A percentile compares a stretch with the other conserved stretches of the same genome.
phyloP scores from a whole-genome alignment of 2,113 vertebrate genomes.

The Sinocyclocheilus rhinocerous region DNA sequence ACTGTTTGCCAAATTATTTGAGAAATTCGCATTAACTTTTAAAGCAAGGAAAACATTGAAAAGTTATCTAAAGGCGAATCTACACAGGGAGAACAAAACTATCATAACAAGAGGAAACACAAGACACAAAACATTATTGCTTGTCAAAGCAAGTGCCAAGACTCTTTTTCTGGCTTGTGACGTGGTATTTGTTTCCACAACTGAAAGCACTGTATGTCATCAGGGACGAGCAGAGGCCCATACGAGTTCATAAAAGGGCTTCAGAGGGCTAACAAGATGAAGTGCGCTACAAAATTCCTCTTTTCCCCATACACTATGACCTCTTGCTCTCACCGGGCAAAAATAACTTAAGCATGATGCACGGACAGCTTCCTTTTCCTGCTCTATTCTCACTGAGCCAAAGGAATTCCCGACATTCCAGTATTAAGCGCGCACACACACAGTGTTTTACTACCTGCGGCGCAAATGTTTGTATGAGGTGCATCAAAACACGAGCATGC shows the following conservation, averaged over 20 bases:
- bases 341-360: conserved; percentile 77
- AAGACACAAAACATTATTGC: conserved; percentile 13
- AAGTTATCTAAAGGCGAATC: conserved; percentile 29
- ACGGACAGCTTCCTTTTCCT: conserved; percentile 74
- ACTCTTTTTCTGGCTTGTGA: conserved; percentile 21
- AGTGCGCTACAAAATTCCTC: conserved; percentile 68
- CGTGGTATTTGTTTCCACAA: conserved; percentile 19
- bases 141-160: conserved; percentile 6
- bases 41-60: neutral
- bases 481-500: conserved; percentile 31
- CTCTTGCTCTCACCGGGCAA: conserved; percentile 72
- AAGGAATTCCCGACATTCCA: conserved; percentile 62
- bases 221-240: neutral
- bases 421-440: neutral
- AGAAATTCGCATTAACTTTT: neutral
- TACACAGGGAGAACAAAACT: conserved; percentile 7
- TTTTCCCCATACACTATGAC: conserved; percentile 67
- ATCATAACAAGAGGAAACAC: neutral
- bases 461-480: conserved; percentile 36
- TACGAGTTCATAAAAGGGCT: conserved; percentile 53
- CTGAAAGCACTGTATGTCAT: neutral
- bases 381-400: conserved; percentile 64
- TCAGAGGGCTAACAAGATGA: conserved; percentile 58
- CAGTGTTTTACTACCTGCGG: conserved; percentile 37
- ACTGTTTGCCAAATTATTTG: neutral